Conservation (phyloP, 2,888 invertebrate species). For the Nipponacmea schrenckii region DNA sequence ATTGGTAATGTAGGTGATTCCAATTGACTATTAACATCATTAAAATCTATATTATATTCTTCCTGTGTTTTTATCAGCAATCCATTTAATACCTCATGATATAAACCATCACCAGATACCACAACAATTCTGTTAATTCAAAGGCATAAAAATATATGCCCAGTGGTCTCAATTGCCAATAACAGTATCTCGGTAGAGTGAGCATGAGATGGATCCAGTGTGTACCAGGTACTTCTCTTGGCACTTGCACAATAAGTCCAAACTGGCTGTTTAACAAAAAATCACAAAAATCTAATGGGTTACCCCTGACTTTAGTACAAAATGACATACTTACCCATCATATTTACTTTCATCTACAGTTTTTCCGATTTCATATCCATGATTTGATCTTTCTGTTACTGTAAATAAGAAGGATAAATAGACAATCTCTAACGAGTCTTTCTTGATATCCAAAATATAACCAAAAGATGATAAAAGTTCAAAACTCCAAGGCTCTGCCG, state of each 20-base stretch:
- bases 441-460: too few relatives aligned
- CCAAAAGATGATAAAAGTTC: too few relatives aligned
- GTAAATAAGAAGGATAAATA: neutral
- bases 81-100: constrained; percentile 25
- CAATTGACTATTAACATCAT: constrained; percentile 15
- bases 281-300: too few relatives aligned
- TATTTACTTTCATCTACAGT: constrained; percentile 21
- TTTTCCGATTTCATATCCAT: constrained; percentile 14
- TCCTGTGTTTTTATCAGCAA: constrained; percentile 10
- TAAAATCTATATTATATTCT: constrained; percentile 20
- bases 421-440: too few relatives aligned
- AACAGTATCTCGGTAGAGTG: too few relatives aligned
- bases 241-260: too few relatives aligned
- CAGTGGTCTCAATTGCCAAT: too few relatives aligned
- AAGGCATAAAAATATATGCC: neutral
- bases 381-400: constrained; percentile 21
- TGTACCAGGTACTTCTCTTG: too few relatives aligned
- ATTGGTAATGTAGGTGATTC: constrained; percentile 19
- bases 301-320: too few relatives aligned
- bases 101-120: constrained; percentile 31
- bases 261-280: too few relatives aligned
- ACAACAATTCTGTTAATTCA: constrained; percentile 22
- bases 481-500: too few relatives aligned
- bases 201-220: too few relatives aligned
- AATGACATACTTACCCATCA: constrained; percentile 26